Percentiles rank a stretch among this genome's conserved stretches.
phyloP scores from a whole-genome alignment of 2,888 invertebrate species.

The Tachina fera region DNA sequence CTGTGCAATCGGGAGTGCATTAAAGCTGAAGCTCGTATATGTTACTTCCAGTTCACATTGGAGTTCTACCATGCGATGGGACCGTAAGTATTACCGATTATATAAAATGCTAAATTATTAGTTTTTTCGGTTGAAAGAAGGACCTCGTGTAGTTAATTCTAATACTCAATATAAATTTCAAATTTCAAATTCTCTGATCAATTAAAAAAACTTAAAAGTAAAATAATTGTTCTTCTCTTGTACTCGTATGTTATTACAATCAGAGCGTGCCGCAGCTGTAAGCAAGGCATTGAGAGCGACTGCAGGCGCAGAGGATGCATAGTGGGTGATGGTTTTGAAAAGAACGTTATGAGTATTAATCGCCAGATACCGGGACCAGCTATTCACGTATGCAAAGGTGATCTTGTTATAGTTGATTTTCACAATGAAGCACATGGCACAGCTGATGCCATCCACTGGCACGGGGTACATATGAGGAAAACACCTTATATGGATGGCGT shows the following conservation, averaged over 20 bases:
- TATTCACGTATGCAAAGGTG: constrained; percentile 90
- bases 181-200: too few relatives aligned
- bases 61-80: constrained; percentile 83
- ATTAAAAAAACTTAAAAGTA: constrained; percentile 67
- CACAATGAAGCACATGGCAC: constrained; percentile 89
- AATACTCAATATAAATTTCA: too few relatives aligned
- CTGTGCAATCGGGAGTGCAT: constrained; percentile 79
- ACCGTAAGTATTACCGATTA: constrained; percentile 74
- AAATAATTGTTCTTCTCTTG: constrained; percentile 62
- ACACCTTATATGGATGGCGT: constrained; percentile 92
- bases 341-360: constrained; percentile 83
- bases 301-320: constrained; percentile 83
- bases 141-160: too few relatives aligned
- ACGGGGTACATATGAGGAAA: constrained; percentile 90
- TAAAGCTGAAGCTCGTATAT: constrained; percentile 76
- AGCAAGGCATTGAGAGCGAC: constrained; percentile 78
- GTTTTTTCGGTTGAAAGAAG: too few relatives aligned
- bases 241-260: neutral
- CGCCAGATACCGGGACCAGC: constrained; percentile 83
- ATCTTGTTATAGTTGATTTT: constrained; percentile 90
- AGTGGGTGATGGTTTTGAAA: constrained; percentile 83
- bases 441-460: constrained; percentile 94
- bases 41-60: constrained; percentile 83
- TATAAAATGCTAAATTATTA: constrained; percentile 77
- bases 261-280: constrained; percentile 84